A percentile compares a stretch with the other conserved stretches of the same genome.
These are phyloP conservation scores for Rhopalosiphum nymphaeae DNA, from an alignment of 2,888 invertebrate species.

Conservation along the genomic window DNA sequence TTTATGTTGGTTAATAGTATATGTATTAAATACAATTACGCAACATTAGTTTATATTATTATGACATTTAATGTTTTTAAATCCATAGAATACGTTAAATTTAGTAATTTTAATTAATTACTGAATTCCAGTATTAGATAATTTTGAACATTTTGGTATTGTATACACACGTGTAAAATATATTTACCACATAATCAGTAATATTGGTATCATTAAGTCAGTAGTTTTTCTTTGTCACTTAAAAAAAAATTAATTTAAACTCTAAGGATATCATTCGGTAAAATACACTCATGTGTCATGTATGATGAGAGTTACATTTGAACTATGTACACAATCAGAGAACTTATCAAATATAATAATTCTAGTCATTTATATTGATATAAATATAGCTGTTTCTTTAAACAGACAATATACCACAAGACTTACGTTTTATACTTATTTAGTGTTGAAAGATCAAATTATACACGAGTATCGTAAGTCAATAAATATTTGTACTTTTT, in stretches of 20 bases:
- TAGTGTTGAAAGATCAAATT: background rate
- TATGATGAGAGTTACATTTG: background rate
- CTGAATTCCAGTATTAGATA: background rate
- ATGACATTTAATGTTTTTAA: background rate
- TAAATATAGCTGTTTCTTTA: background rate
- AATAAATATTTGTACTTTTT: background rate
- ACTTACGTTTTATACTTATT: background rate
- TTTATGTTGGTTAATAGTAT: background rate
- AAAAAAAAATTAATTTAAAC: constrained; percentile 34
- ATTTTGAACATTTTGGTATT: background rate
- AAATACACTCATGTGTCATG: background rate
- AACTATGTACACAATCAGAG: background rate
- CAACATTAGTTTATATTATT: background rate
- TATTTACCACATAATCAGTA: background rate
- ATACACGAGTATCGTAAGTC: background rate
- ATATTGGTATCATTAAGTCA: background rate
- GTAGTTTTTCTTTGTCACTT: background rate
- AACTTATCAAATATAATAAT: background rate
- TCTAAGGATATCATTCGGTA: background rate
- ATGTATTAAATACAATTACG: background rate
- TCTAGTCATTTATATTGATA: background rate
- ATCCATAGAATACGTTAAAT: background rate
- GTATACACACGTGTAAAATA: too few relatives aligned
- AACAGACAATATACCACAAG: background rate
- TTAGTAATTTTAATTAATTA: background rate